Base-by-base conservation (phyloP, 2,888 invertebrate genomes). In the Dasypogon diadema region DNA sequence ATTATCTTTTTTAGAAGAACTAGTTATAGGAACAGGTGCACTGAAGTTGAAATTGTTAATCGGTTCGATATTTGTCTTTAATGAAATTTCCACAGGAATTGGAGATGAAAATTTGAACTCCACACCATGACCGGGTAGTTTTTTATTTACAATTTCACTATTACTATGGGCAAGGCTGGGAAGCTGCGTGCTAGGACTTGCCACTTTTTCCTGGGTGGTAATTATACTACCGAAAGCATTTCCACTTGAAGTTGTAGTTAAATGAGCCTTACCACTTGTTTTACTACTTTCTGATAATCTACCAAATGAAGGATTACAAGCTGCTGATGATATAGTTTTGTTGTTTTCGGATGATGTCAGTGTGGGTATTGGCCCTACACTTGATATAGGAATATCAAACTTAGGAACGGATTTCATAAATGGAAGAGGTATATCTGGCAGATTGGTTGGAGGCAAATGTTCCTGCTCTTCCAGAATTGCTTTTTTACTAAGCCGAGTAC, bases 21-120 rank as follows among this genome's bases (percentile, higher is more conserved):
- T 54, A 34, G 84, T 83, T 12, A 87, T 83, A 37, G 81, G 79
- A 1, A 87, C 79, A 8, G 90, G 91, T 74, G 87, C 86, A 79
- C 89, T 89, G 80, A 90, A 90, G 79, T 87, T 89, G 77, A 89
- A 90, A 79, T 88, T 87, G 78, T 88, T 89, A 16, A 87, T 85
- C 2, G 89, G 85, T 74, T 85, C 83, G 46, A 88, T 81, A 77
- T 85, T 85, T 58, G 86, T 86, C 2, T 84, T 79, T 18, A 88
- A 80, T 12, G 16, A 2, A 4, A 14, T 54, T 12, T 26, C 51
- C 34, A 70, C 51, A 30, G 87, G 85, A 22, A 89, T 81, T 0
- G 90, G 90, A 76, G 87, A 86, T 14, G 88, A 86, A 81, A 89
- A 89, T 75, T 81, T 84, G 79, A 84, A 88, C 72, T 75, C 63